Percentiles rank a stretch among this genome's conserved stretches.
phyloP scores from a whole-genome alignment of 2,888 invertebrate species.

The Oscheius onirici region DNA sequence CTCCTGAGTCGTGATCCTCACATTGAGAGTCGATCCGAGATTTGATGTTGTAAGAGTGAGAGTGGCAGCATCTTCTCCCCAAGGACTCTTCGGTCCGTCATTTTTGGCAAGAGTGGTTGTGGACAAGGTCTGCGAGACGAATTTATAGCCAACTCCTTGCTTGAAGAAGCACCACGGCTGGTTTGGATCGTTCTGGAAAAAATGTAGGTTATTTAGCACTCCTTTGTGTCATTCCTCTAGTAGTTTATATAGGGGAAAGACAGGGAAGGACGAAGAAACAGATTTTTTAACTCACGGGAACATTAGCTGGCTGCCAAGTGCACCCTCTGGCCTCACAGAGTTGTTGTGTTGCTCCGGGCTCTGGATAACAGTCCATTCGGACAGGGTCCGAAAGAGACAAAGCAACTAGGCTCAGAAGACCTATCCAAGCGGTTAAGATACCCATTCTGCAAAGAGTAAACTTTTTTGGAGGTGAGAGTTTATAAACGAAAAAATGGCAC shows the following conservation, averaged over 20 bases:
- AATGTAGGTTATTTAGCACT: too few relatives aligned
- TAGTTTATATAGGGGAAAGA: not conserved
- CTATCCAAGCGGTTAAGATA: not conserved
- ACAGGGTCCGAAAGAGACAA: not conserved
- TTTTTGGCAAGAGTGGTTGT: conserved; percentile 45
- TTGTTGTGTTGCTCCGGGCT: conserved; percentile 48
- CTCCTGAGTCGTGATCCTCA: conserved; percentile 40
- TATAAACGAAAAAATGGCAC: conserved; percentile 11
- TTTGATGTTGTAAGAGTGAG: conserved; percentile 44
- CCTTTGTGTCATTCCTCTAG: too few relatives aligned
- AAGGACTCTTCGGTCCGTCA: conserved; percentile 54
- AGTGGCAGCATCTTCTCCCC: conserved; percentile 49
- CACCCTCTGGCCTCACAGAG: conserved; percentile 62
- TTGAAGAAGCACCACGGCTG: conserved; percentile 61
- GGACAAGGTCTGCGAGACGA: conserved; percentile 35
- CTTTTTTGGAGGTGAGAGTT: conserved; percentile 2
- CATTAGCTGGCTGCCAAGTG: conserved; percentile 43
- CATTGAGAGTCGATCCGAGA: conserved; percentile 54
- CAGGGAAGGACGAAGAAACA: not conserved
- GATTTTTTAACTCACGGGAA: not conserved
- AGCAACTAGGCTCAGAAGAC: not conserved
- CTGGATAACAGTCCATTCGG: conserved; percentile 62
- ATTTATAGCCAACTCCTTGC: conserved; percentile 54
- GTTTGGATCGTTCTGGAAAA: conserved; percentile 20
- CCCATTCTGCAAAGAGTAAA: not conserved